Conservation (phyloP, 2,113 vertebrate genomes). For the Cygnus buccinator region DNA sequence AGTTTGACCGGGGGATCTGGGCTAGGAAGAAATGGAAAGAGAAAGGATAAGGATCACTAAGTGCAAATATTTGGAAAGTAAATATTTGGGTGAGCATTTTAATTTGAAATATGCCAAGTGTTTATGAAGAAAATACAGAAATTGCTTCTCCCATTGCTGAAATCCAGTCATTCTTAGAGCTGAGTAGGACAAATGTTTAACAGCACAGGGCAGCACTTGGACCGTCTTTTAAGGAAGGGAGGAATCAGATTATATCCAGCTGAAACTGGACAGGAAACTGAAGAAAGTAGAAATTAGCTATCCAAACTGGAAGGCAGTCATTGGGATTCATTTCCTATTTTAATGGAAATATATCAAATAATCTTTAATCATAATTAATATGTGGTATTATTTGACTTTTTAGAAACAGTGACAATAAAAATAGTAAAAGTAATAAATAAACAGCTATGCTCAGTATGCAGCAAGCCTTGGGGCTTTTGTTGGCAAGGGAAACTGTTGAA, state of each 20-base stretch:
- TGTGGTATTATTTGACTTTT: neutral
- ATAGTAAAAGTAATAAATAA: slow-evolving; percentile 24
- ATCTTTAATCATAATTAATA: neutral
- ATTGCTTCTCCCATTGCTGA: neutral
- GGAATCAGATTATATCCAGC: neutral
- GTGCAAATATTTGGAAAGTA: slow-evolving; percentile 9
- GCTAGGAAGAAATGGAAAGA: slow-evolving; percentile 18
- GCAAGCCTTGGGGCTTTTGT: neutral
- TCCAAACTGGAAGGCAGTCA: neutral
- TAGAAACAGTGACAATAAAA: neutral
- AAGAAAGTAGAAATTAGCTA: neutral
- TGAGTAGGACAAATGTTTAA: neutral
- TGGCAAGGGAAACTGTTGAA: neutral
- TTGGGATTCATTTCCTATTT: neutral
- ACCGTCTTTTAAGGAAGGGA: neutral
- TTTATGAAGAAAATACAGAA: neutral
- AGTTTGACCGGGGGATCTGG: neutral
- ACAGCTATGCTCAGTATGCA: neutral
- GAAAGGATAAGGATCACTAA: neutral
- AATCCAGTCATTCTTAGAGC: neutral
- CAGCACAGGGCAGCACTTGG: neutral
- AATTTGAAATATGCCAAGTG: neutral
- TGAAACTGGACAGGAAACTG: neutral
- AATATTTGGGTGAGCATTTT: neutral
- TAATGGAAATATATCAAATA: neutral